Evolutionary conservation across 2,113 vertebrate genomes (phyloP).

Genomic region (Macaca mulatta): DNA sequence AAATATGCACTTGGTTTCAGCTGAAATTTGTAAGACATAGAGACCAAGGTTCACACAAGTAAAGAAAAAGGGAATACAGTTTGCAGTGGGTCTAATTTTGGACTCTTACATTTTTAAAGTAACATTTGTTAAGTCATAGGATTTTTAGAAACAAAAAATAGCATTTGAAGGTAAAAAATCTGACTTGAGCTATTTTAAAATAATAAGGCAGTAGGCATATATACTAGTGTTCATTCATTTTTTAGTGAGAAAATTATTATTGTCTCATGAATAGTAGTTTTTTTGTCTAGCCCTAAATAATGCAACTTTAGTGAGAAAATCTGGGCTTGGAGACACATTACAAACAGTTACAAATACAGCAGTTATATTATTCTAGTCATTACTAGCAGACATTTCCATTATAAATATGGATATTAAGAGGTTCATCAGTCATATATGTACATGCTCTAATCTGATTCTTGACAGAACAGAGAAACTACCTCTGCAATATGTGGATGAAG

Average conservation of each 20-base stretch:
- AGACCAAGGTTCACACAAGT: neutral
- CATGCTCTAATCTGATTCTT: slow-evolving; percentile 11
- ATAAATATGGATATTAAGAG: slow-evolving; percentile 46
- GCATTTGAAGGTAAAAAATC: slow-evolving; percentile 40
- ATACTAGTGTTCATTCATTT: slow-evolving; percentile 36
- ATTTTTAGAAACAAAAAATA: slow-evolving; percentile 59
- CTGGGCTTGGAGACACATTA: slow-evolving; percentile 21
- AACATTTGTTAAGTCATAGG: slow-evolving; percentile 43
- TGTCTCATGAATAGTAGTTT: slow-evolving; percentile 56
- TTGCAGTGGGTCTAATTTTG: slow-evolving; percentile 41
- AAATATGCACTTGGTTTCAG: neutral
- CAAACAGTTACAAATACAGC: slow-evolving; percentile 45
- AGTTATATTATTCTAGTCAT: neutral
- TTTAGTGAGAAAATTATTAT: slow-evolving; percentile 65
- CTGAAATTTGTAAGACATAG: neutral
- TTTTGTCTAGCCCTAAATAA: slow-evolving; percentile 63
- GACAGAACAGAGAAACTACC: neutral
- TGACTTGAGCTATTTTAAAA: slow-evolving; percentile 61
- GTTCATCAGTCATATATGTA: neutral
- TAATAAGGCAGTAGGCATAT: slow-evolving; percentile 31
- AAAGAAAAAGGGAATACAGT: neutral
- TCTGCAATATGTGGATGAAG: neutral
- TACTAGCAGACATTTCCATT: neutral
- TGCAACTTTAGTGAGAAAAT: slow-evolving; percentile 53
- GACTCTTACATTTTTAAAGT: slow-evolving; percentile 54